Conservation (phyloP, 1,140 invertebrate species). For the Charaxes varanes region DNA sequence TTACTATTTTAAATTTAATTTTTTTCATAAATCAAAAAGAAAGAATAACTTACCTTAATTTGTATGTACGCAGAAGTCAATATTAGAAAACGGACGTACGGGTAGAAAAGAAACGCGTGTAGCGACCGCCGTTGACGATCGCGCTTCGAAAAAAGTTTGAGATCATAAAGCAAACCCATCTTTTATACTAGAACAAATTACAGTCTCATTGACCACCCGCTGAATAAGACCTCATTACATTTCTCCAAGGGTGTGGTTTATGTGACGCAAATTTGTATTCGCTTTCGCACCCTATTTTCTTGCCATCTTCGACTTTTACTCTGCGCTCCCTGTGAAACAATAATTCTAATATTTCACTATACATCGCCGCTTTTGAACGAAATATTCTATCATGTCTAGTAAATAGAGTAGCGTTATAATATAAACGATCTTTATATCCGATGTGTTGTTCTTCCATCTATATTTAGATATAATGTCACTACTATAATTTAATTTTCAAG, state of each 20-base stretch:
- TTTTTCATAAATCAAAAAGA: too few species aligned
- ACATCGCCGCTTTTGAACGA: conserved; percentile 8
- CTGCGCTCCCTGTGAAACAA: neutral
- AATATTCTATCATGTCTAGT: too few species aligned
- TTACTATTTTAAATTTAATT: too few species aligned
- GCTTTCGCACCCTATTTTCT: conserved; percentile 45
- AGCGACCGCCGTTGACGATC: conserved; percentile 30
- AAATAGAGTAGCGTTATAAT: too few species aligned
- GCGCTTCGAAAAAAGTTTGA: conserved; percentile 23
- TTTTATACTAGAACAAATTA: conserved; percentile 62
- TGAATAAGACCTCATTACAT: conserved; percentile 63
- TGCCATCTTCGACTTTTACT: conserved; percentile 16
- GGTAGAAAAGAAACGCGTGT: conserved; percentile 1
- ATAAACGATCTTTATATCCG: too few species aligned
- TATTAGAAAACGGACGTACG: conserved; percentile 25
- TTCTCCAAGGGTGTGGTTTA: conserved; percentile 53
- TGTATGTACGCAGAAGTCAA: conserved; percentile 16
- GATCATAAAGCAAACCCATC: conserved; percentile 11
- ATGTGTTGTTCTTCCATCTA: too few species aligned
- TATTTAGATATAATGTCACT: too few species aligned
- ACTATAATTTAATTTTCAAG: too few species aligned
- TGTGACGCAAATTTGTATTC: conserved; percentile 58
- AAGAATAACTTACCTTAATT: conserved; percentile 34
- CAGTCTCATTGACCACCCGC: conserved; percentile 51
- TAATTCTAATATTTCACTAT: neutral